These are phyloP conservation scores for Tiliacea aurago DNA, from an alignment of 2,888 invertebrate species.

Conservation along the genomic window DNA sequence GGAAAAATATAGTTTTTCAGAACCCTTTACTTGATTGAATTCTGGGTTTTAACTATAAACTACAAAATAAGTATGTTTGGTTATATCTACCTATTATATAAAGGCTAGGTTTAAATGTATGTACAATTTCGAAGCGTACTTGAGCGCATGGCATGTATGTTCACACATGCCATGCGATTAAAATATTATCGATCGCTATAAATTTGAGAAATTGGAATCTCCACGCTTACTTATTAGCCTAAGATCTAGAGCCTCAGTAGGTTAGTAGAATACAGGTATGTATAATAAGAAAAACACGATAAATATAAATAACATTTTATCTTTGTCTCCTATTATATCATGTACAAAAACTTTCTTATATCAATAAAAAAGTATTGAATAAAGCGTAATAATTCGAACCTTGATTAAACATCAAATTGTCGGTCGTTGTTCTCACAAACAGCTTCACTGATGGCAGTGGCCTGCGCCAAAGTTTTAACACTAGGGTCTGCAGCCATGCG, in stretches of 20 bases:
- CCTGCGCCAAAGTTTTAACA: conserved; percentile 72
- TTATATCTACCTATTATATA: not conserved
- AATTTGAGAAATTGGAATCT: not conserved
- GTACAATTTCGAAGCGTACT: not conserved
- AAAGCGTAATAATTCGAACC: conserved; percentile 32
- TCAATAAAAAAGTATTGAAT: conserved; percentile 27
- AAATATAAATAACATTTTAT: conserved; percentile 55
- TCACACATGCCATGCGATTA: too few relatives aligned
- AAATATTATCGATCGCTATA: not conserved
- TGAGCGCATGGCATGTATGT: not conserved
- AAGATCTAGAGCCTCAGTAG: not conserved
- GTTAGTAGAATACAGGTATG: not conserved
- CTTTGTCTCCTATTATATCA: conserved; percentile 11
- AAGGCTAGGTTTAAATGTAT: not conserved
- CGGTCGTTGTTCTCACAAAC: conserved; percentile 80
- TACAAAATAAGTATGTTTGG: not conserved
- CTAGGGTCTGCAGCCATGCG: conserved; percentile 73
- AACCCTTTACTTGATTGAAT: not conserved
- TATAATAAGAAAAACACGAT: conserved; percentile 27
- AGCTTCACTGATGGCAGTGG: conserved; percentile 78
- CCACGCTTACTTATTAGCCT: not conserved
- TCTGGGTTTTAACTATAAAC: not conserved
- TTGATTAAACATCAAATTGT: conserved; percentile 76
- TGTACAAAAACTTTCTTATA: conserved; percentile 29
- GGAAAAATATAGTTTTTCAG: not conserved